phyloP scores from a whole-genome alignment of 2,113 vertebrate genomes.

The Hemiscyllium ocellatum region DNA sequence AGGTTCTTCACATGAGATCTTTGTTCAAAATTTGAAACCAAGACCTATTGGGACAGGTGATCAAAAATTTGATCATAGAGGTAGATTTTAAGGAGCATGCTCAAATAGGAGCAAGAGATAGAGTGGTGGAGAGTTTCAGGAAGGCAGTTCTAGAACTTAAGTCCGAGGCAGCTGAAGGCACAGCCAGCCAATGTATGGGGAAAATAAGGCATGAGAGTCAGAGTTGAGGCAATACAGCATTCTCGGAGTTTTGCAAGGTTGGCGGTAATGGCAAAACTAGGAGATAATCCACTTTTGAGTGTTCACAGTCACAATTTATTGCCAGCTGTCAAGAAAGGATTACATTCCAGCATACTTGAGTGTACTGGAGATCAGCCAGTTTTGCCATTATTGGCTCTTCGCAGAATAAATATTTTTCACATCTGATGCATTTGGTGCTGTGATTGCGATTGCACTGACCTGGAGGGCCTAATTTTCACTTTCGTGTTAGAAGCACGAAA shows the following conservation, averaged over 20 bases:
- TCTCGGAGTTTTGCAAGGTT: background rate
- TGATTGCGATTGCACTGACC: background rate
- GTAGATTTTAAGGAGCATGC: background rate
- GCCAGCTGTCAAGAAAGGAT: background rate
- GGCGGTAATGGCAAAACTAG: background rate
- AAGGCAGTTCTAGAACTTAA: background rate
- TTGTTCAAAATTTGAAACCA: background rate
- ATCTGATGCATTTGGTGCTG: background rate
- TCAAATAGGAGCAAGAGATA: background rate
- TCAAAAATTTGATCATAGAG: background rate
- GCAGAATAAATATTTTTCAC: background rate
- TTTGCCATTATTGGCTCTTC: background rate
- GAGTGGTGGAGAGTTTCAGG: background rate
- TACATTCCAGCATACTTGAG: background rate
- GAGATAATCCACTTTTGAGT: background rate
- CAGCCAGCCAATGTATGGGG: background rate
- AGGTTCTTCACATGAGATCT: background rate
- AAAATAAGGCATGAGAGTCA: background rate
- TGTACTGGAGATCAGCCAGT: background rate
- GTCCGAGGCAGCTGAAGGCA: background rate
- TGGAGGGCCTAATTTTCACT: background rate
- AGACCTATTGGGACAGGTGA: background rate
- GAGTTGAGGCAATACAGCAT: background rate
- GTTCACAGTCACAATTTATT: background rate
- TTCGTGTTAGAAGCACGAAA: no score